These are phyloP conservation scores for Lagopus muta DNA, from an alignment of 2,113 vertebrate genomes.

Conservation along the genomic window DNA sequence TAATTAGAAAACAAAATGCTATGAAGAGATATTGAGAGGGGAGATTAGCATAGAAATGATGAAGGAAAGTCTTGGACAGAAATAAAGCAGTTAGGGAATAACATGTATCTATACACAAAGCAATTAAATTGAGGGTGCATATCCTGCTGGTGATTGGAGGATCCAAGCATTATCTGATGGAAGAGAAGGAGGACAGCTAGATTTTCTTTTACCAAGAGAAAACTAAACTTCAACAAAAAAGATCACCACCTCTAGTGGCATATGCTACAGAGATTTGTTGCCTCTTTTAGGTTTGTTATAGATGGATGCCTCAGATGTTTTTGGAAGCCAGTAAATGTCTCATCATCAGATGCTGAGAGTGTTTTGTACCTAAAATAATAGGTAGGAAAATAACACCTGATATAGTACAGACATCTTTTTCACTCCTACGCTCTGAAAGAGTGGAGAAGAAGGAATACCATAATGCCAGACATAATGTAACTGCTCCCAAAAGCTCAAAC, in stretches of 20 bases:
- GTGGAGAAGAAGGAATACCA: background rate
- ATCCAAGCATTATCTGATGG: background rate
- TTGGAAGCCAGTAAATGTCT: conserved; percentile 25
- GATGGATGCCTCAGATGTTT: background rate
- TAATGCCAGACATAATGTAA: background rate
- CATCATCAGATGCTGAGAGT: conserved; percentile 41
- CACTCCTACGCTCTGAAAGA: background rate
- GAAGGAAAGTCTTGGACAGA: background rate
- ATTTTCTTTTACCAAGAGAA: background rate
- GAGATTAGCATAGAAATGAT: background rate
- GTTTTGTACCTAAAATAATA: conserved; percentile 45
- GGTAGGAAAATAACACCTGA: conserved; percentile 44
- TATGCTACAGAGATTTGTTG: background rate
- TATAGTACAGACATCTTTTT: conserved; percentile 2
- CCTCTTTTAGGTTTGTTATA: conserved; percentile 1
- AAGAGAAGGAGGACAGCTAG: background rate
- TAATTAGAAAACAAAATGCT: background rate
- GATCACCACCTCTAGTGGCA: background rate
- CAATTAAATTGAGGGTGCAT: background rate
- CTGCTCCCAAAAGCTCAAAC: background rate
- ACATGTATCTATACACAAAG: background rate
- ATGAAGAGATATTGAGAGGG: background rate
- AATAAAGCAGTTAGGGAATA: background rate
- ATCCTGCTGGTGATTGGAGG: background rate
- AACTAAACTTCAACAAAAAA: background rate